phyloP scores from a whole-genome alignment of 2,113 vertebrate species.

The Ageneiosus marmoratus region DNA sequence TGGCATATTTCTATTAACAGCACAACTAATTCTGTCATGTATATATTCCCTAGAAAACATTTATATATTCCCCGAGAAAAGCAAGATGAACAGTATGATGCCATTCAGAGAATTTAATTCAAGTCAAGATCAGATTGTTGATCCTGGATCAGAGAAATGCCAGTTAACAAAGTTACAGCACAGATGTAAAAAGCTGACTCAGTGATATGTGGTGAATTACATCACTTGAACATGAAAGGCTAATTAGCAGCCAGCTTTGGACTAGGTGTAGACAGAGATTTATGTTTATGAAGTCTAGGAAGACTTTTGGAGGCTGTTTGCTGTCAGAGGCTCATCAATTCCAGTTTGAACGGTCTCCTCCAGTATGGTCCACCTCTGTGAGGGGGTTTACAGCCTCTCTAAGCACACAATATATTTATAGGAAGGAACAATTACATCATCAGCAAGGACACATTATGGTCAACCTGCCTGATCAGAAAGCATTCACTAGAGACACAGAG shows the following conservation, averaged over 20 bases:
- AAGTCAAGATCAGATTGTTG: not conserved
- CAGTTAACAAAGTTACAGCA: constrained; percentile 8
- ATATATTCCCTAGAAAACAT: not conserved
- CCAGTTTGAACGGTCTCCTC: constrained; percentile 42
- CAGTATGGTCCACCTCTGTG: constrained; percentile 31
- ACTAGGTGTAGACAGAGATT: constrained; percentile 38
- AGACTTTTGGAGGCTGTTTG: constrained; percentile 41
- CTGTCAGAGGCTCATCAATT: constrained; percentile 53
- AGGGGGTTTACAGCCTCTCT: constrained; percentile 33
- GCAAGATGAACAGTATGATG: not conserved
- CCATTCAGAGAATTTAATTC: not conserved
- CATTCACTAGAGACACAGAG: not conserved
- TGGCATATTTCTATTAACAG: not conserved
- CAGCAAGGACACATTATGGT: constrained; percentile 44
- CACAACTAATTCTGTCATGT: not conserved
- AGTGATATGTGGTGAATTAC: constrained; percentile 36
- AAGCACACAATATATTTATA: constrained; percentile 52
- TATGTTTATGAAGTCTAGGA: constrained; percentile 50
- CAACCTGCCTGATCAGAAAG: constrained; percentile 15
- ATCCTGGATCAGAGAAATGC: not conserved
- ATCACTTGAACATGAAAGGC: constrained; percentile 42
- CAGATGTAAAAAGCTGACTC: constrained; percentile 13
- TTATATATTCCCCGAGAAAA: too few species aligned
- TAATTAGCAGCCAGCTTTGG: constrained; percentile 50
- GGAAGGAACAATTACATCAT: constrained; percentile 42